Evolutionary conservation across 2,113 vertebrate species (phyloP).

Genomic region (Trogon melanurus): DNA sequence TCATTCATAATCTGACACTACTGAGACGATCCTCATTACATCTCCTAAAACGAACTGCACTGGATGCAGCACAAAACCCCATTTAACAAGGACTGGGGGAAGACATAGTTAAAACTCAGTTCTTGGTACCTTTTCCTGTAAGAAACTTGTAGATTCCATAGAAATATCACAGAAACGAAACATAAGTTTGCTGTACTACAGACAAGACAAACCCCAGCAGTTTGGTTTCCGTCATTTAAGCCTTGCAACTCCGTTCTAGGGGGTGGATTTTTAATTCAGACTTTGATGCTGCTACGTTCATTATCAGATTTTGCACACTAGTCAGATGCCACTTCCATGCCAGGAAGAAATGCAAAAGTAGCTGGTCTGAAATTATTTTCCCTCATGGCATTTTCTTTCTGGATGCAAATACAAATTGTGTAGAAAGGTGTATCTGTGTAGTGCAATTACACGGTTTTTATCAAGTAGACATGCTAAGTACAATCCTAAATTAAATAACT

Average conservation of each 20-base stretch:
- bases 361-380: slow-evolving; percentile 16
- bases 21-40: background rate
- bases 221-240: background rate
- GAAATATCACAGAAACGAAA: background rate
- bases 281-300: background rate
- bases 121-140: background rate
- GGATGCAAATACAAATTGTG: slow-evolving; percentile 11
- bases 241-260: background rate
- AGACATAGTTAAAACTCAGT: background rate
- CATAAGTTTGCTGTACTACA: background rate
- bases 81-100: background rate
- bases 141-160: background rate
- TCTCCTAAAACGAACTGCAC: background rate
- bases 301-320: background rate
- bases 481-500: background rate
- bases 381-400: slow-evolving; percentile 9
- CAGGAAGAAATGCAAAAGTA: background rate
- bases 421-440: background rate
- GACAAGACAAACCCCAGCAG: background rate
- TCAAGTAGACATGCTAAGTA: background rate
- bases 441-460: background rate
- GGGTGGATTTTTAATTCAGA: background rate
- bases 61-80: background rate
- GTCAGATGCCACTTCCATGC: background rate
- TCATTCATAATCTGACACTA: background rate